Base-by-base conservation (phyloP, 2,113 vertebrate species). In the Oreochromis aureus region DNA sequence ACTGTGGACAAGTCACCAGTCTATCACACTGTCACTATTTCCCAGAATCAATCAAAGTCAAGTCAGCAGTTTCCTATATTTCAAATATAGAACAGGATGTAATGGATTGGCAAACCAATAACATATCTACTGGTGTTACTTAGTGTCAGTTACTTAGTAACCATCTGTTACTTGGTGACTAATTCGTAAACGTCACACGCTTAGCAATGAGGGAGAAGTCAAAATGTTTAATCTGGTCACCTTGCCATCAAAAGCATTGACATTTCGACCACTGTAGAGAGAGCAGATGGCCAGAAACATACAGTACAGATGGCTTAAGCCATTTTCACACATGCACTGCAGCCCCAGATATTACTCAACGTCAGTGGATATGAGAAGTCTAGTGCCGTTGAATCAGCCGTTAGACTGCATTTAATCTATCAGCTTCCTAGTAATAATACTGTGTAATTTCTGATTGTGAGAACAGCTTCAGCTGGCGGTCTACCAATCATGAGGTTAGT, bases 271-370 rank as follows among this genome's bases (percentile, higher is more conserved):
- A 55, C 41, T 80, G 78, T 84, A 61, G 24, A 82, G 48, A 81
- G 76, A 92, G 82, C 93, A 94, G 92, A 92, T 93, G 93, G 93
- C 8, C 53, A 27, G 24, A 80, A 36, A 66, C 39, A 16, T 69
- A 71, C 39, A 66, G 61, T 82, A 24, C 85, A 88, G 73, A 88
- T 89, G 82, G 80, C 51, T 86, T 56, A 18, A 81, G 46, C 46
- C 46, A 30, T n/a, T 53, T 78, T 78, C 44, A 53, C 44, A 78
- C 73, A 53, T 78, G 73, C 46, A 78, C 73, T 78, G 73, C 19
- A 78, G 73, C 73, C 73, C 73, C 27, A 69, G 36, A 69, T 69
- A 69, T 69, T 22, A 69, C 11, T 39, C 36, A 22, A 15, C 10
- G 1, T 53, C 3, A 18, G 44, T 19, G 24, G 24, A 78, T 78